Conservation (phyloP, 2,113 vertebrate genomes). For the Eptesicus fuscus region DNA sequence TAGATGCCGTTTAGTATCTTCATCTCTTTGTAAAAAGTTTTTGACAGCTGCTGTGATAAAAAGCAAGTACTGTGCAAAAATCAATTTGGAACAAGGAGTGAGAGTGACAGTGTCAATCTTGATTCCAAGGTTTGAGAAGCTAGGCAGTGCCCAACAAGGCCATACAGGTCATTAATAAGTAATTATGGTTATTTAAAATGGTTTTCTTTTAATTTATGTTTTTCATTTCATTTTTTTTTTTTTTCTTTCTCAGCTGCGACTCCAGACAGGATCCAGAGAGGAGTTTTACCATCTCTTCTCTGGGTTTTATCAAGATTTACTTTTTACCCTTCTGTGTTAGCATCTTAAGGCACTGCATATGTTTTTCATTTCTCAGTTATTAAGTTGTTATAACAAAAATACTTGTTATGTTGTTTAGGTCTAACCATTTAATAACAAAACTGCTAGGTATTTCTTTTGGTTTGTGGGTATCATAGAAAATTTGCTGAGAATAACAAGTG, state of each 20-base stretch:
- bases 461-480: not conserved
- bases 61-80: constrained; percentile 5
- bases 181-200: not conserved
- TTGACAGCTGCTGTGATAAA: not conserved
- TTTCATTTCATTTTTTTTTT: not conserved
- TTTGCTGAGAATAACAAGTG: not conserved
- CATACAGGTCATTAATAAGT: not conserved
- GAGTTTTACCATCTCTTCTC: not conserved
- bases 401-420: not conserved
- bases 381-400: not conserved
- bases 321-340: not conserved
- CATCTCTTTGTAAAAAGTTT: not conserved
- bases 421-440: constrained; percentile 16
- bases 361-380: not conserved
- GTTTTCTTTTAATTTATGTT: not conserved
- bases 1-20: not conserved
- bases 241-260: not conserved
- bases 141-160: not conserved
- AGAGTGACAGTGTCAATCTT: not conserved
- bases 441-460: not conserved
- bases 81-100: not conserved
- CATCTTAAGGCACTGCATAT: not conserved
- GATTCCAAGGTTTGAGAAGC: not conserved
- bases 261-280: not conserved
- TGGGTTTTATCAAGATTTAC: not conserved